phyloP scores from a whole-genome alignment of 2,797 vertebrate genomes.

The Chrosomus eos region DNA sequence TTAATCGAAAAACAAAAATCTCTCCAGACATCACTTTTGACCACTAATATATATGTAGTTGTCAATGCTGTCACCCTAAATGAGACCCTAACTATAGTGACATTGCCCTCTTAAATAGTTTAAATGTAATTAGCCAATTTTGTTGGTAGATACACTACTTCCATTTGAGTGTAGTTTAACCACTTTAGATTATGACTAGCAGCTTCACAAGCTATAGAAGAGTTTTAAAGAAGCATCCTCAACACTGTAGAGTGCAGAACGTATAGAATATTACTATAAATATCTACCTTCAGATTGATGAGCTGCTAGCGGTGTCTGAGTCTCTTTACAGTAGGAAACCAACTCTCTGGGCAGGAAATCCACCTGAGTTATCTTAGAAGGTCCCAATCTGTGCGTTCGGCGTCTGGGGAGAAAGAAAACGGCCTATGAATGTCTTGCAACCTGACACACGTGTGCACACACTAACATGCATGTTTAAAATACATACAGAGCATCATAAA shows the following conservation, averaged over 20 bases:
- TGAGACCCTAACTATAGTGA: not conserved
- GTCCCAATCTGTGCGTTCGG: conserved; percentile 88
- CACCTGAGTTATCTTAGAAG: conserved; percentile 95
- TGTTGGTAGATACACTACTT: not conserved
- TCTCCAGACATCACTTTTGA: not conserved
- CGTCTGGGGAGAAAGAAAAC: conserved; percentile 76
- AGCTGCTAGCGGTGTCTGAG: conserved; percentile 89
- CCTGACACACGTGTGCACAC: not conserved
- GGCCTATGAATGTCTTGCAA: not conserved
- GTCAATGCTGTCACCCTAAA: not conserved
- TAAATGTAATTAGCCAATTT: not conserved
- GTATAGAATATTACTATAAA: not conserved
- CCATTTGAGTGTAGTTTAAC: not conserved
- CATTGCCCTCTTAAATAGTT: not conserved
- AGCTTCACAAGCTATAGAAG: not conserved
- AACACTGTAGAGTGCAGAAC: conserved; percentile 5
- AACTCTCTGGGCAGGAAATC: conserved; percentile 95
- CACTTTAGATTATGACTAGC: not conserved
- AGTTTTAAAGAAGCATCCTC: not conserved
- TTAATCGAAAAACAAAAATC: not conserved
- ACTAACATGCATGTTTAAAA: conserved; percentile 13
- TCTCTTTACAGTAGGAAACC: conserved; percentile 95
- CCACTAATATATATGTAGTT: not conserved
- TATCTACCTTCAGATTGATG: conserved; percentile 91
- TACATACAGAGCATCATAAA: conserved; percentile 23